Evolutionary conservation across 2,113 vertebrate species (phyloP).

Genomic region (Rhinogobius similis): DNA sequence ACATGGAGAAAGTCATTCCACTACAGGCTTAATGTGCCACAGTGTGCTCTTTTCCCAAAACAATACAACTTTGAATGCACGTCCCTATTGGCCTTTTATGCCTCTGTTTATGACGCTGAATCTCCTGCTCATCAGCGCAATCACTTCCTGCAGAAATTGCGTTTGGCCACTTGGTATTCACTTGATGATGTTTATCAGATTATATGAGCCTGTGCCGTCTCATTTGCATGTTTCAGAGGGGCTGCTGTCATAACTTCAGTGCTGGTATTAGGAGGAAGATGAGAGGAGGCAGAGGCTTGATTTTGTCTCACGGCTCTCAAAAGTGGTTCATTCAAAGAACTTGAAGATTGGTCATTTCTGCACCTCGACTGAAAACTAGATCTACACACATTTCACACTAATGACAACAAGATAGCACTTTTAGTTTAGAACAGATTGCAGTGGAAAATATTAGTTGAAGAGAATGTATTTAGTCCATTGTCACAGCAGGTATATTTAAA

Average conservation of each 20-base stretch:
- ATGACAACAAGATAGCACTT: slow-evolving; percentile 45
- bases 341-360: slow-evolving; percentile 53
- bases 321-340: slow-evolving; percentile 32
- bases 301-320: slow-evolving; percentile 40
- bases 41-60: slow-evolving; percentile 61
- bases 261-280: slow-evolving; percentile 40
- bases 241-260: slow-evolving; percentile 47
- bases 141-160: slow-evolving; percentile 70
- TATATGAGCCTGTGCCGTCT: slow-evolving; percentile 60
- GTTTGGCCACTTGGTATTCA: slow-evolving; percentile 65
- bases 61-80: slow-evolving; percentile 52
- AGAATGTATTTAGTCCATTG: no score
- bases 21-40: slow-evolving; percentile 41
- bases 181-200: slow-evolving; percentile 69
- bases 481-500: no score
- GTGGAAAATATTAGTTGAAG: not conserved
- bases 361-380: slow-evolving; percentile 42
- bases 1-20: slow-evolving; percentile 59
- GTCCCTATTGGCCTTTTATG: slow-evolving; percentile 54
- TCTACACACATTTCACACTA: slow-evolving; percentile 43
- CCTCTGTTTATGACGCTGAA: slow-evolving; percentile 51
- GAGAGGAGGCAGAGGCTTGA: slow-evolving; percentile 31
- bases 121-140: slow-evolving; percentile 65
- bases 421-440: slow-evolving; percentile 20
- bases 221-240: slow-evolving; percentile 64